Conservation (phyloP, 2,888 invertebrate species). For the Eustalomyia histrio region DNA sequence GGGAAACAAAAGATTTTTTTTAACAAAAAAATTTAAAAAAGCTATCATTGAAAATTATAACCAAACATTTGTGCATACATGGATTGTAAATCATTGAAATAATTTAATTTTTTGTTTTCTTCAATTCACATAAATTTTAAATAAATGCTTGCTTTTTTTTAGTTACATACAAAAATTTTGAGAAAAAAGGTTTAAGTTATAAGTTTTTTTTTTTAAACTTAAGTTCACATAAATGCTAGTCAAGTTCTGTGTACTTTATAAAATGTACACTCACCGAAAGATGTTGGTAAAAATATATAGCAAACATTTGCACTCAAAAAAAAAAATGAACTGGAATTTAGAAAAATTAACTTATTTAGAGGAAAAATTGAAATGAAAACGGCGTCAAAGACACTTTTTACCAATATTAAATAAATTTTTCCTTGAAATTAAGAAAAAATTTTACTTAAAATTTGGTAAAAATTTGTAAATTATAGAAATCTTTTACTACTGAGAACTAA, state of each 20-base stretch:
- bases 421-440: too few species aligned
- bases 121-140: conserved; percentile 41
- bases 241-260: background rate
- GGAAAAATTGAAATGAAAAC: too few species aligned
- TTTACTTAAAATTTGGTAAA: too few species aligned
- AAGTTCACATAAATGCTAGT: conserved; percentile 9
- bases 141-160: conserved; percentile 14
- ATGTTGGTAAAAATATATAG: background rate
- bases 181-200: background rate
- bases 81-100: conserved; percentile 32
- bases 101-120: conserved; percentile 25
- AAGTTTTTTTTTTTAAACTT: conserved; percentile 1
- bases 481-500: too few species aligned
- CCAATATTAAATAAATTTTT: too few species aligned
- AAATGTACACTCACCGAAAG: conserved; percentile 6
- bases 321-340: too few species aligned
- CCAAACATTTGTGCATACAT: background rate
- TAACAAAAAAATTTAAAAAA: conserved; percentile 17
- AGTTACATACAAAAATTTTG: background rate
- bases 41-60: background rate
- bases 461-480: too few species aligned
- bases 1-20: conserved; percentile 21
- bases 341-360: too few species aligned
- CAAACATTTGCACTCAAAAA: too few species aligned
- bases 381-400: too few species aligned